These are phyloP conservation scores for Chaetura pelagica DNA, from an alignment of 2,113 vertebrate genomes.

Conservation along the genomic window DNA sequence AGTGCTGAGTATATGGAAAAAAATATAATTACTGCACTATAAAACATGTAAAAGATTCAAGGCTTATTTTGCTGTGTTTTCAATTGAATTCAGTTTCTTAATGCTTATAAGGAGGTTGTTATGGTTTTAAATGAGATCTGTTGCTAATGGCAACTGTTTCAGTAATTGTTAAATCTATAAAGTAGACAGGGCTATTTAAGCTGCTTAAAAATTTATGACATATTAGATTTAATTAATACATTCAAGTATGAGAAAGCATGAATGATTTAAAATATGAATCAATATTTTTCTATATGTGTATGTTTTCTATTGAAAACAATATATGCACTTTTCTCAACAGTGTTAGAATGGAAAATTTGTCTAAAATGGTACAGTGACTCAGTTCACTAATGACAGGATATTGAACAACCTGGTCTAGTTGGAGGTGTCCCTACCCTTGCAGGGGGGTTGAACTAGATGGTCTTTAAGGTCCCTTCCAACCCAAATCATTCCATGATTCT, in stretches of 20 bases:
- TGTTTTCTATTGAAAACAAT: conserved; percentile 7
- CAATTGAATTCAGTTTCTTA: conserved; percentile 20
- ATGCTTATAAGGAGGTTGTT: conserved; percentile 9
- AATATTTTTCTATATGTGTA: conserved; percentile 4
- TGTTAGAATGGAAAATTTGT: not conserved
- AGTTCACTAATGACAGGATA: not conserved
- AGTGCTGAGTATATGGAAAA: not conserved
- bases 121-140: conserved; percentile 44
- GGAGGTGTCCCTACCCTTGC: too few species aligned
- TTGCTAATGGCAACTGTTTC: conserved; percentile 40
- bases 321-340: not conserved
- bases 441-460: too few species aligned
- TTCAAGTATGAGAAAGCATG: conserved; percentile 4
- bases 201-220: conserved; percentile 23
- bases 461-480: too few species aligned
- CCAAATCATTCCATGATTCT: too few species aligned
- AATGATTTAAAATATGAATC: conserved; percentile 17
- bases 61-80: conserved; percentile 26
- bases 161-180: conserved; percentile 49
- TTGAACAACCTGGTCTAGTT: too few species aligned
- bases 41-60: not conserved
- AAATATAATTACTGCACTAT: not conserved
- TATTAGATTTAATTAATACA: conserved; percentile 43
- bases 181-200: conserved; percentile 25
- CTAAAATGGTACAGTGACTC: not conserved